Base-by-base conservation (phyloP, 2,888 invertebrate genomes). In the Rhingia campestris region DNA sequence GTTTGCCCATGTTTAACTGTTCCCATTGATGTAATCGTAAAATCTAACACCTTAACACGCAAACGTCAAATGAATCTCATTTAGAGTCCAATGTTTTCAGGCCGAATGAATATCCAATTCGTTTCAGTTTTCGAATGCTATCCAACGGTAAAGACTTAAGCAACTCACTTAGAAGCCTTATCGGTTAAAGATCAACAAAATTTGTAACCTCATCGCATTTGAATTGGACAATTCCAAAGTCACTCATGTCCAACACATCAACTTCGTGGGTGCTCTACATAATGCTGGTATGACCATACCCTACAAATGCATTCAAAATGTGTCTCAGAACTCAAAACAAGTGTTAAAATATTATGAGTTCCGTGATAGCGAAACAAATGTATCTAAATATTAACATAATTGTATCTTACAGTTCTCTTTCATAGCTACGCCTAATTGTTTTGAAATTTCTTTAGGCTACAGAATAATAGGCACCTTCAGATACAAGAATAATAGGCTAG, bases 111-210 rank as follows among this genome's bases (percentile, higher is more conserved):
- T 22, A 2, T 22, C 22, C 22, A 22, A 22, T 22, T 22, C 22
- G 2, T 22, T 22, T 22, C 1, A 22, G 22, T 22, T 22, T 22
- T 22, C 22, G 22, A 22, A 22, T 22, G 22, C 22, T 22, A 22
- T 22, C 22, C 22, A 22, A 22, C 22, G 22, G 22, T 22, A 22
- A 22, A 22, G 22, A 22, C 22, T 22, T 22, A 22, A 22, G 2
- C 53, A 39, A 6, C 2, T 39, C 22, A 49, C 58, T 9, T 14
- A 32, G 33, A 51, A 22, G 58, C 14, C 41, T 70, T 49, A 70
- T 70, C 69, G 69, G 22, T 63, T 22, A 49, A 47, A 63, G 49
- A 64, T 64, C 64, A 49, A 70, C 59, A n/a, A 41, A 22, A 70
- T 70, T 70, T 59, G 51, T 51, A 41, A 59, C 56, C 53, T 69